Evolutionary conservation across 2,797 vertebrate species (phyloP).

Genomic region (Poecilia picta): DNA sequence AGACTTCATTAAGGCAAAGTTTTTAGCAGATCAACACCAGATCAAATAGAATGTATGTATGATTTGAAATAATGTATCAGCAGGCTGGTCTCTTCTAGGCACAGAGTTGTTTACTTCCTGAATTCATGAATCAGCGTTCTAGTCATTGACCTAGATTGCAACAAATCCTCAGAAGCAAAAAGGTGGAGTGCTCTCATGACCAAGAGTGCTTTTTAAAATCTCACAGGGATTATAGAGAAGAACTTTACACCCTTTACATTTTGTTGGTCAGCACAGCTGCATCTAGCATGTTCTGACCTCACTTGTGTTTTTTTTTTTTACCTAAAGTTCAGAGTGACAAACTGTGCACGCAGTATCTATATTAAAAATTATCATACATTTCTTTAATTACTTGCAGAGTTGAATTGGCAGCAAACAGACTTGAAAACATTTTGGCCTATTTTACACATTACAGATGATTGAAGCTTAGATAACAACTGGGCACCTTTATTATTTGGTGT

Average conservation of each 20-base stretch:
- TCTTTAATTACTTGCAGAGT: background rate
- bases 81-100: slow-evolving; percentile 44
- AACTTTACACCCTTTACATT: slow-evolving; percentile 1
- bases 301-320: background rate
- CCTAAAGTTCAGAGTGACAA: background rate
- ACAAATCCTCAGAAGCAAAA: slow-evolving; percentile 33
- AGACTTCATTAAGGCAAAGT: slow-evolving; percentile 19
- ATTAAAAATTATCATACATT: background rate
- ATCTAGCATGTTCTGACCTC: slow-evolving; percentile 3
- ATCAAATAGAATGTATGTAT: slow-evolving; percentile 60
- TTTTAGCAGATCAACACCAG: slow-evolving; percentile 51
- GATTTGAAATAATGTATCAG: slow-evolving; percentile 56
- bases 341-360: background rate
- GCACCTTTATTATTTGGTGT: background rate
- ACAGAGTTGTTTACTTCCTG: slow-evolving; percentile 58
- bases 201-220: slow-evolving; percentile 28
- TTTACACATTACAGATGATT: background rate
- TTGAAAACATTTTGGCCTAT: background rate
- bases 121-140: slow-evolving; percentile 59
- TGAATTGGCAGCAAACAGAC: background rate
- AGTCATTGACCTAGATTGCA: slow-evolving; percentile 60
- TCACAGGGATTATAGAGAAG: slow-evolving; percentile 2
- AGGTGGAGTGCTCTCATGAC: slow-evolving; percentile 38
- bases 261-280: background rate
- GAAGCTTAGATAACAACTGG: background rate